phyloP scores from a whole-genome alignment of 2,888 invertebrate genomes.

The Thecocarcelia acutangulata region DNA sequence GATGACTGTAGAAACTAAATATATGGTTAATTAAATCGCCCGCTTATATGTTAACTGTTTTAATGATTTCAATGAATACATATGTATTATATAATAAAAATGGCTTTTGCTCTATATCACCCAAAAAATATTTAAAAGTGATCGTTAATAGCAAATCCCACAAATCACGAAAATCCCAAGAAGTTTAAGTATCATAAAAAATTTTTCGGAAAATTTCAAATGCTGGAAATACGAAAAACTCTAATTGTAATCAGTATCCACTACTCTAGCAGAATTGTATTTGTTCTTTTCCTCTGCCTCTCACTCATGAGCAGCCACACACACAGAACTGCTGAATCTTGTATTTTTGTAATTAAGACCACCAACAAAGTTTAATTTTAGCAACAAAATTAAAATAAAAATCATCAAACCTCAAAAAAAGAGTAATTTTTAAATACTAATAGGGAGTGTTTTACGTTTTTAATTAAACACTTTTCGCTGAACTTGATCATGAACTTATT shows the following conservation, averaged over 20 bases:
- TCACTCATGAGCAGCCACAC: constrained; percentile 11
- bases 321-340: constrained; percentile 24
- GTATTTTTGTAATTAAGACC: constrained; percentile 54
- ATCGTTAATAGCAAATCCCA: too few species aligned
- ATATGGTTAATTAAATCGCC: too few species aligned
- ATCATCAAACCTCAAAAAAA: not conserved
- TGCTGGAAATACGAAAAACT: too few species aligned
- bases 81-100: too few species aligned
- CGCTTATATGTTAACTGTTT: too few species aligned
- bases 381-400: constrained; percentile 8
- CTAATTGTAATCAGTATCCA: constrained; percentile 9
- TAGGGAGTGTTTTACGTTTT: constrained; percentile 12
- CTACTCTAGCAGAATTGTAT: constrained; percentile 12
- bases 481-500: constrained; percentile 50
- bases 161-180: too few species aligned
- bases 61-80: too few species aligned
- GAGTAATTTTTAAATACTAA: not conserved
- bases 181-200: too few species aligned
- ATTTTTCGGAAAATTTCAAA: too few species aligned
- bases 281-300: constrained; percentile 16
- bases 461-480: constrained; percentile 32
- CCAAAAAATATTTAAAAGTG: too few species aligned
- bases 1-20: too few species aligned
- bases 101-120: too few species aligned
- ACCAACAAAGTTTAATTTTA: constrained; percentile 39